Conservation (phyloP, 1,140 invertebrate genomes). For the Halesus radiatus region DNA sequence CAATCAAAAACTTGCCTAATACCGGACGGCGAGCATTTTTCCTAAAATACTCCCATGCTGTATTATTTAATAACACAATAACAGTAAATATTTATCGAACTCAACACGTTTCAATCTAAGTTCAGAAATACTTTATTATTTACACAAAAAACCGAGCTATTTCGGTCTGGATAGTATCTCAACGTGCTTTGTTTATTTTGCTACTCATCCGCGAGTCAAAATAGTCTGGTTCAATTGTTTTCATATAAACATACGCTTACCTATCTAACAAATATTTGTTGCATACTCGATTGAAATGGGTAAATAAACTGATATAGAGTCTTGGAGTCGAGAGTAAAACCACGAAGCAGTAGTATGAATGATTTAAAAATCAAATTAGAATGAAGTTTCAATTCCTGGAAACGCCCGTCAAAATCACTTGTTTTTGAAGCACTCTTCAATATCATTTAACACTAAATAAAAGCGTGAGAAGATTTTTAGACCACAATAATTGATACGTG, state of each 20-base stretch:
- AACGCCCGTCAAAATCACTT: too few relatives aligned
- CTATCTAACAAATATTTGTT: conserved; percentile 37
- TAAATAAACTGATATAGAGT: conserved; percentile 8
- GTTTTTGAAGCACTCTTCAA: too few relatives aligned
- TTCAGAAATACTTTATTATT: neutral
- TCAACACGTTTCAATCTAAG: neutral
- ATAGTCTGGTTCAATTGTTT: conserved; percentile 51
- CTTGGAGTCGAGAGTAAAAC: too few relatives aligned
- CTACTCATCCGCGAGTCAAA: conserved; percentile 48
- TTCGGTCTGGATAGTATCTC: conserved; percentile 45
- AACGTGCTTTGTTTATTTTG: conserved; percentile 39
- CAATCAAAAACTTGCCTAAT: too few relatives aligned
- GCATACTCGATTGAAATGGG: conserved; percentile 11
- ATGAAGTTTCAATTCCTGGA: too few relatives aligned
- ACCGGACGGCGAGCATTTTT: too few relatives aligned
- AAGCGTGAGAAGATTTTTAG: too few relatives aligned
- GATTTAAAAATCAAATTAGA: too few relatives aligned
- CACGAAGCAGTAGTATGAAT: too few relatives aligned
- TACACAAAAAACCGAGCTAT: conserved; percentile 28
- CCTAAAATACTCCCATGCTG: too few relatives aligned
- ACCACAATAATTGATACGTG: too few relatives aligned
- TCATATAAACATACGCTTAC: conserved; percentile 49
- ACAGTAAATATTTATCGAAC: conserved; percentile 3
- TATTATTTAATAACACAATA: conserved; percentile 7
- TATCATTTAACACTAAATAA: too few relatives aligned